Evolutionary conservation across 2,797 vertebrate genomes (phyloP).

Genomic region (Luscinia luscinia): DNA sequence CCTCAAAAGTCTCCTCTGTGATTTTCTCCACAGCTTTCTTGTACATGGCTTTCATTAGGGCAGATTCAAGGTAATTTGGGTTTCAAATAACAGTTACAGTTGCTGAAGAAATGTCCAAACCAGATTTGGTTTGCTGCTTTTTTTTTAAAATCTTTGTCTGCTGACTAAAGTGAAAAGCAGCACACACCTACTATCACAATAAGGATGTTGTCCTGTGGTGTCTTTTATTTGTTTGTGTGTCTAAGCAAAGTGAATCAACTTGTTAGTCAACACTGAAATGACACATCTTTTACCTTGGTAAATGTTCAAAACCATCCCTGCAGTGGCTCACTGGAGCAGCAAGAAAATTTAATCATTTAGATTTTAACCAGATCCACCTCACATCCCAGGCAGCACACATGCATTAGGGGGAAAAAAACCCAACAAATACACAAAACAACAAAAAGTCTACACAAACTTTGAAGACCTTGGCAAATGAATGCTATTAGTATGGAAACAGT

Average conservation of each 20-base stretch:
- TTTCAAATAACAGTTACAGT: not conserved
- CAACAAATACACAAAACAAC: not conserved
- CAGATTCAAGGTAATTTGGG: not conserved
- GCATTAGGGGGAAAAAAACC: not conserved
- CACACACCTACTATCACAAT: not conserved
- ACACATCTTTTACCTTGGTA: not conserved
- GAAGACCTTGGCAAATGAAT: slow-evolving; percentile 1
- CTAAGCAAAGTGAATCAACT: slow-evolving; percentile 28
- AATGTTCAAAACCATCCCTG: not conserved
- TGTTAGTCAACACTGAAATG: slow-evolving; percentile 16
- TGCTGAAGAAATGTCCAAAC: not conserved
- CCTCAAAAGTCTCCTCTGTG: not conserved
- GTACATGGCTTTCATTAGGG: not conserved
- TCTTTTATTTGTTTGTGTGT: not conserved
- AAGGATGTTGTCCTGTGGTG: not conserved
- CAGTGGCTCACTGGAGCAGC: slow-evolving; percentile 8
- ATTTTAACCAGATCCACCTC: slow-evolving; percentile 28
- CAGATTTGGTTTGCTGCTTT: not conserved
- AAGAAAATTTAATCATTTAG: slow-evolving; percentile 31
- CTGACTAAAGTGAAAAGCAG: not conserved
- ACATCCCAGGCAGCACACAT: not conserved
- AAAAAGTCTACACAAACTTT: not conserved
- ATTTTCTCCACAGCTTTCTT: not conserved
- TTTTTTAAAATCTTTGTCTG: not conserved
- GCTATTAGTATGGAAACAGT: not conserved